A percentile compares a stretch with the other conserved stretches of the same genome.
These are phyloP conservation scores for Lasioglossum leucozonium DNA, from an alignment of 2,888 invertebrate genomes.

Conservation along the genomic window DNA sequence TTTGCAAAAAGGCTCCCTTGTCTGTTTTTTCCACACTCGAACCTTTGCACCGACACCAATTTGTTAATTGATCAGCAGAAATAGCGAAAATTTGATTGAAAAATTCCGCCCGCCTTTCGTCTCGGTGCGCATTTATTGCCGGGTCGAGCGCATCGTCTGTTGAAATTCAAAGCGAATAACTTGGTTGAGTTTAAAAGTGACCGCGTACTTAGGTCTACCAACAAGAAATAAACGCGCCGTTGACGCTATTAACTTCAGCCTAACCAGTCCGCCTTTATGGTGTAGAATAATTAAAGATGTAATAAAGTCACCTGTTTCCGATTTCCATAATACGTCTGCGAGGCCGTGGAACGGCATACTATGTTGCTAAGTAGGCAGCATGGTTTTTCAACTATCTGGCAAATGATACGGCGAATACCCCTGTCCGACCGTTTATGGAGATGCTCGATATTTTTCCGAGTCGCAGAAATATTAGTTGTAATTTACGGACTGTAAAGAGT, in stretches of 20 bases:
- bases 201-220: background rate
- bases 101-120: background rate
- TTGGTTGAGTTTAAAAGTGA: background rate
- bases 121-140: background rate
- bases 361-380: background rate
- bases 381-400: background rate
- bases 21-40: too few species aligned
- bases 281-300: constrained; percentile 19
- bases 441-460: background rate
- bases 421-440: background rate
- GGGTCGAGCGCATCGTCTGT: background rate
- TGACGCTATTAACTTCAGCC: background rate
- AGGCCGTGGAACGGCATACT: background rate
- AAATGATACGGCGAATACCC: background rate
- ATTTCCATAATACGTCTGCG: constrained; percentile 21
- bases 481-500: constrained; percentile 38
- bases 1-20: too few species aligned
- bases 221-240: background rate
- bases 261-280: constrained; percentile 32
- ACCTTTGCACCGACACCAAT: too few species aligned
- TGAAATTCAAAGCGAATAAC: background rate
- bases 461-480: constrained; percentile 18
- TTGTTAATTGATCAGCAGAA: too few species aligned
- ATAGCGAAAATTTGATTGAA: background rate
- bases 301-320: constrained; percentile 29